phyloP scores from a whole-genome alignment of 1,140 invertebrate genomes.

The Nomia melanderi region DNA sequence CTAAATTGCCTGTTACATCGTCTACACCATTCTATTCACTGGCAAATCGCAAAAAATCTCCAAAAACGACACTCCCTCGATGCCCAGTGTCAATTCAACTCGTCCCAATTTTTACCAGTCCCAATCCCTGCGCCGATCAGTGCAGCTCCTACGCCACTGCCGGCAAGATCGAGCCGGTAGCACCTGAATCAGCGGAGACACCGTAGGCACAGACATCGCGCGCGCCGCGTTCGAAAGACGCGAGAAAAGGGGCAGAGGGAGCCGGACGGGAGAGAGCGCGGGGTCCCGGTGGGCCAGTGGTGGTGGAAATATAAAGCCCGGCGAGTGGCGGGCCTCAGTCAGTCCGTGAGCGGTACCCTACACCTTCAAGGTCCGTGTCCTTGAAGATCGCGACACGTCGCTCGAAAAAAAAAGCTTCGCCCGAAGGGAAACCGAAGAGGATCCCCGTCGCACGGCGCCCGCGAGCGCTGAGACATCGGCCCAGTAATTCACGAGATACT shows the following conservation, averaged over 20 bases:
- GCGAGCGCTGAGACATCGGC: constrained; percentile 13
- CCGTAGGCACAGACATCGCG: too few relatives aligned
- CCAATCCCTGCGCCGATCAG: too few relatives aligned
- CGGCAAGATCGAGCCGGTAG: constrained; percentile 7
- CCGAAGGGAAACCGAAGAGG: constrained; percentile 10
- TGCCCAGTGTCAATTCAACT: too few relatives aligned
- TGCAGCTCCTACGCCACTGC: constrained; percentile 44
- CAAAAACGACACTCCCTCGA: too few relatives aligned
- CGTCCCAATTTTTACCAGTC: too few relatives aligned
- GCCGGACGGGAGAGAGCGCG: constrained; percentile 13
- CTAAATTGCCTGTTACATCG: too few relatives aligned
- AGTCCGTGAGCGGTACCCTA: constrained; percentile 78
- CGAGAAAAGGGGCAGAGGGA: too few relatives aligned
- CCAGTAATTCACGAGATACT: too few relatives aligned
- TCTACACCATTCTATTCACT: too few relatives aligned
- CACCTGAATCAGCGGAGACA: constrained; percentile 37
- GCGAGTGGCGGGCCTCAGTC: constrained; percentile 75
- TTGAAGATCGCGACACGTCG: constrained; percentile 38
- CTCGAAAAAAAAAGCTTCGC: neutral
- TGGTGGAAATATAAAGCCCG: constrained; percentile 80
- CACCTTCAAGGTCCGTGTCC: constrained; percentile 75
- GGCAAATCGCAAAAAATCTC: too few relatives aligned
- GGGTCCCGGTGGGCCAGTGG: constrained; percentile 66
- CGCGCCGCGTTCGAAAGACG: too few relatives aligned
- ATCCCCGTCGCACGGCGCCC: constrained; percentile 18